A percentile compares a stretch with the other conserved stretches of the same genome.
phyloP scores from a whole-genome alignment of 2,113 vertebrate genomes.

The Ceyx margarethae region DNA sequence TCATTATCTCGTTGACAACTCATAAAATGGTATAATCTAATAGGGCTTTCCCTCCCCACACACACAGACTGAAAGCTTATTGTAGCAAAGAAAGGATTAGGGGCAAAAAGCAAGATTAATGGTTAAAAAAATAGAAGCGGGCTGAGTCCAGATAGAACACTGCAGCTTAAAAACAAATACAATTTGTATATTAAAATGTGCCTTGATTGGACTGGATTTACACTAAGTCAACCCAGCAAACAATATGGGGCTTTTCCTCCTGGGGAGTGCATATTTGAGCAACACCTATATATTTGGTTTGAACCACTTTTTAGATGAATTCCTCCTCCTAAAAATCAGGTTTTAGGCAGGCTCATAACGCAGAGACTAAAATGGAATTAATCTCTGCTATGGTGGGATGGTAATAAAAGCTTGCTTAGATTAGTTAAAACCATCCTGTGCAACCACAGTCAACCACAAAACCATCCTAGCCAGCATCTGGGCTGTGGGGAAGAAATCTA shows the following conservation, averaged over 20 bases:
- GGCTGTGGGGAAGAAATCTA: not conserved
- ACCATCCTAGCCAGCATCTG: not conserved
- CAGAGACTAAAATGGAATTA: not conserved
- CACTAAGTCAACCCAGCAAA: slow-evolving; percentile 3
- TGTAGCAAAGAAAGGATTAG: slow-evolving; percentile 42
- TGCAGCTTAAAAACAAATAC: slow-evolving; percentile 39
- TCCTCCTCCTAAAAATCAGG: not conserved
- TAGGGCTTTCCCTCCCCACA: slow-evolving; percentile 35
- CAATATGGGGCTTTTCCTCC: not conserved
- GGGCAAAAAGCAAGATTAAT: slow-evolving; percentile 46
- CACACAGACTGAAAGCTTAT: slow-evolving; percentile 19
- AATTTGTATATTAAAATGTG: slow-evolving; percentile 45
- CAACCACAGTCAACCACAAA: not conserved
- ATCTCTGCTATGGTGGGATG: not conserved
- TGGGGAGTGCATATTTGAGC: not conserved
- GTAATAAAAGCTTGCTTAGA: not conserved
- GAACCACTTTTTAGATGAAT: not conserved
- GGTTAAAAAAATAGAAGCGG: slow-evolving; percentile 29
- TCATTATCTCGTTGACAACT: slow-evolving; percentile 73
- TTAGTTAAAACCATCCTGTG: not conserved
- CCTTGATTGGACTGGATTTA: slow-evolving; percentile 8
- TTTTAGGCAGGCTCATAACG: not conserved
- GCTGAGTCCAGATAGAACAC: slow-evolving; percentile 14
- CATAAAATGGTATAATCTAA: slow-evolving; percentile 76
- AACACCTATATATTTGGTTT: not conserved